Evolutionary conservation across 2,888 invertebrate species (phyloP), one percentile per base, ranked within the genome.

Genomic region (Lamellibrachia columna): DNA sequence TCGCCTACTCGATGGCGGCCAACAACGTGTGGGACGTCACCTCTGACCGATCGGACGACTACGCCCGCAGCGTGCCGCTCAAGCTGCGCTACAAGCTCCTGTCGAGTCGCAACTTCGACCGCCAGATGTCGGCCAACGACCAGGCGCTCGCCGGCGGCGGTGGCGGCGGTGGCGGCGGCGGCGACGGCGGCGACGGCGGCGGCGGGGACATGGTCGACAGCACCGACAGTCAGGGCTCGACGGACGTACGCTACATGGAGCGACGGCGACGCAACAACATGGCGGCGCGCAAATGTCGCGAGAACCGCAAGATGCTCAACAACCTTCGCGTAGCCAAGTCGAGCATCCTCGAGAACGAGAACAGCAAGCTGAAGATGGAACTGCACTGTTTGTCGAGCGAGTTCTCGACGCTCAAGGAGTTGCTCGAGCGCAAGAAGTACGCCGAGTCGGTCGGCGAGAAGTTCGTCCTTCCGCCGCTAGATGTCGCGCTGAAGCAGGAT

Each of bases 381-480:
- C 97, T 99, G 94, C 98, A 98, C 95, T 97, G 98, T 95, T 97
- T 99, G 53, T 98, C 98, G 75, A 98, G 98, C 1, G 99, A 99
- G 97, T 98, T 99, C 94, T 98, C 98, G 92, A 98, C 98, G 94
- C 97, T 99, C 8, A 98, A 98, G 94, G 96, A 96, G 93, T 95
- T 97, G 94, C 95, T 97, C 52, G 95, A 95, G 90, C 95, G 95
- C 94, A 96, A 95, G 93, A 94, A 94, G 94, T 94, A 52, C 8
- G 93, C 93, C 4, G 53, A 92, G 90, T 52, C 15, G 22, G 15
- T 40, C 15, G 91, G 92, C 40, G 92, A 91, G 52, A 15, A 28
- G 53, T 93, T 92, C 75, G 52, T n/a, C 52, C 90, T 60, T 8
- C 93, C 92, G 9, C 91, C 52, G 28, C 75, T 53, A 40, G 92